A percentile compares a stretch with the other conserved stretches of the same genome.
These are phyloP conservation scores for Anarhynchus alexandrinus DNA, from an alignment of 2,113 vertebrate species.

Conservation along the genomic window DNA sequence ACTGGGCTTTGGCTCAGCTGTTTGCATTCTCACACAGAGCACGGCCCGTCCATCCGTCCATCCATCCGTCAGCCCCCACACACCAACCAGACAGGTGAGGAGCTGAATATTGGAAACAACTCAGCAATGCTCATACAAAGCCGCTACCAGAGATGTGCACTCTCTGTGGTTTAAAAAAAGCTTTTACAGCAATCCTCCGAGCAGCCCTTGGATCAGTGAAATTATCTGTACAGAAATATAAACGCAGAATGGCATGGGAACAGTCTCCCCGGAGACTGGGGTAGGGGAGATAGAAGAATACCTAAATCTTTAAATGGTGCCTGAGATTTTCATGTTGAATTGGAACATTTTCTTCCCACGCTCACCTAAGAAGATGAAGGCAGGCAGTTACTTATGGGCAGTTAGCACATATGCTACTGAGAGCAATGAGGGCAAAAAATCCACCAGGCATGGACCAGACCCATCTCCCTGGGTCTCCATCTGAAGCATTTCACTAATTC, in stretches of 20 bases:
- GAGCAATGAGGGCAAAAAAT: not conserved
- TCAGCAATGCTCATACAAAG: not conserved
- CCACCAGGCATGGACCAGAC: not conserved
- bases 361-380: not conserved
- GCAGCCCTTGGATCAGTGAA: not conserved
- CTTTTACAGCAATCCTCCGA: not conserved
- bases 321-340: not conserved
- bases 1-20: slow-evolving; percentile 53
- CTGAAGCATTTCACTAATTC: not conserved
- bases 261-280: slow-evolving; percentile 15
- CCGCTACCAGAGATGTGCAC: not conserved
- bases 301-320: not conserved
- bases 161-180: not conserved
- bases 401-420: not conserved
- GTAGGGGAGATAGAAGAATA: not conserved
- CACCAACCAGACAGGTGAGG: not conserved
- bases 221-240: not conserved
- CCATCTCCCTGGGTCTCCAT: not conserved
- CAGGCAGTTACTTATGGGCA: not conserved
- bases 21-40: slow-evolving; percentile 35
- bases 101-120: not conserved
- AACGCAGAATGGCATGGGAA: slow-evolving; percentile 7
- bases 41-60: not conserved
- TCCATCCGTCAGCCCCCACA: not conserved
- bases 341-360: not conserved